Conservation (phyloP, 2,113 vertebrate genomes). For the Pithys albifrons region DNA sequence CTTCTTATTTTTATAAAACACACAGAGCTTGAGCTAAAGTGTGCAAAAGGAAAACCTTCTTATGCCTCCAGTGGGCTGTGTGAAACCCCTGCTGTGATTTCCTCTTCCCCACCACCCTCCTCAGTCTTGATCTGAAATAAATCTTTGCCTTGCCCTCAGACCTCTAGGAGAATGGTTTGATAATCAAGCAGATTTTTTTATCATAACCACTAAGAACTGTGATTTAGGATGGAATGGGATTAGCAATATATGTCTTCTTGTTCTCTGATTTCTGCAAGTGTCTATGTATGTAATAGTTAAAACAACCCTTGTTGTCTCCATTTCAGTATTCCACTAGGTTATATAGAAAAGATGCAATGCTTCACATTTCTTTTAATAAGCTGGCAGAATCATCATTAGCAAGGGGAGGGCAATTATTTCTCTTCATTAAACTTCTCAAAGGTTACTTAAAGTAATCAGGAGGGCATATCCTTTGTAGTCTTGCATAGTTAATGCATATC, state of each 20-base stretch:
- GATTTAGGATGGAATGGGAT: not conserved
- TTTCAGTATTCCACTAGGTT: not conserved
- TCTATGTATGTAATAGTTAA: not conserved
- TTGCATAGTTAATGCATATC: not conserved
- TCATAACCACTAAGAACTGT: not conserved
- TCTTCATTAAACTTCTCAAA: not conserved
- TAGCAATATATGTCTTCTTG: not conserved
- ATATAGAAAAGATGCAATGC: not conserved
- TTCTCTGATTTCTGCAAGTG: not conserved
- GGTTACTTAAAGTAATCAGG: not conserved
- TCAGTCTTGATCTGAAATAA: not conserved
- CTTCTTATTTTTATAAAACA: not conserved
- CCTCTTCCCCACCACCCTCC: too few relatives aligned
- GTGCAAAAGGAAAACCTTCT: not conserved
- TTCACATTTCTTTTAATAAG: not conserved
- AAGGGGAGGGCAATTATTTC: not conserved
- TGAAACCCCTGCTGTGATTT: not conserved
- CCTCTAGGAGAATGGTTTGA: not conserved
- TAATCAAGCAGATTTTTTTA: not conserved
- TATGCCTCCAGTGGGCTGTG: not conserved
- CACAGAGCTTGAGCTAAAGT: not conserved
- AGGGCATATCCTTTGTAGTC: not conserved
- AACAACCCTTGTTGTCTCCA: not conserved
- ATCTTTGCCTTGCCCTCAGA: not conserved
- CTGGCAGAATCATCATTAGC: not conserved